Base-by-base conservation (phyloP, 2,113 vertebrate genomes). In the Apteryx owenii region DNA sequence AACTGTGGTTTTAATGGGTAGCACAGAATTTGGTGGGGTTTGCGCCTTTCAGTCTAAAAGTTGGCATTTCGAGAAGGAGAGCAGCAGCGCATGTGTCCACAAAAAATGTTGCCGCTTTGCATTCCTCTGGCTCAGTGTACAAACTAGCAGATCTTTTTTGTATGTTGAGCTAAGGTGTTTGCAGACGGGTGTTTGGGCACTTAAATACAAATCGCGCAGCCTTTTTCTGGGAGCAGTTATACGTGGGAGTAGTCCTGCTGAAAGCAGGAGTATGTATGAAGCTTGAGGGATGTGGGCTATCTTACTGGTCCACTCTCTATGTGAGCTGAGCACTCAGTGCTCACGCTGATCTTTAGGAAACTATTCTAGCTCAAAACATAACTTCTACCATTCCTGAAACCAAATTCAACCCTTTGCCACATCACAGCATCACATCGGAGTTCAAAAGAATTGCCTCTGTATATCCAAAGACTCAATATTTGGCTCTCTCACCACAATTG, bases 31-130 rank as follows among this genome's bases (percentile, higher is more conserved):
- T 82, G 19, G 9, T 20, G 7, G 4, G 2, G 3, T 60, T 88
- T 89, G 6, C 36, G 7, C 36, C 36, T 38, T 38, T 38, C 36
- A 38, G 36, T 38, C 36, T 38, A 38, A 38, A 76, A 68, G 9
- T 19, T 61, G 38, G 42, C 56, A 54, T 85, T 94, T 71, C 65
- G 33, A n/a, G 51, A 71, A 66, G 64, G 38, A 73, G 17, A 51
- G 31, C 10, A 71, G 9, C 3, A 7, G 42, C 81, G 11, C 1
- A 0, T 69, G 2, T 29, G 4, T 38, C 10, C 81, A 4, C 19
- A 56, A 62, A 66, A 85, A 13, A 1, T 9, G 17, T 33, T 75
- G 25, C 25, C 36, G 2, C 15, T 40, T 56, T 13, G 7, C 78
- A 26, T 69, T 84, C 6, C 16, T 83, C n/a, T 64, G 62, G 9